Base-by-base conservation (phyloP, 2,797 vertebrate genomes). In the Danio choprae region DNA sequence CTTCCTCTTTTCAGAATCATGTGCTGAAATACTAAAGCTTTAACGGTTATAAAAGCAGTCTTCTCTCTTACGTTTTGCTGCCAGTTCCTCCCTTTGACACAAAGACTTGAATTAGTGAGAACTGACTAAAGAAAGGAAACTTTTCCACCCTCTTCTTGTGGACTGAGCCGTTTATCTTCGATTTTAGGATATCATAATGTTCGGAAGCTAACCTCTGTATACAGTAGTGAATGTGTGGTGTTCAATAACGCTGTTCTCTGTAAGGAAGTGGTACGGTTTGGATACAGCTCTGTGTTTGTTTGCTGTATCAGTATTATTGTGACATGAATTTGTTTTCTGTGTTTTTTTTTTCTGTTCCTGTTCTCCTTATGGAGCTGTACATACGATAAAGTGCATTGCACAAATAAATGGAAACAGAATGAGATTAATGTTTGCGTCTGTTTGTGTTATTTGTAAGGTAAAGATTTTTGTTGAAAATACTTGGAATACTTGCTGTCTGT, bases 271-370 rank as follows among this genome's bases (percentile, higher is more conserved):
- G 91, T 88, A 83, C 38, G 83, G 86, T 88, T 95, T 92, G 95
- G 93, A 95, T 93, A 91, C 93, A 94, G 93, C 85, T 94, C 89
- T 90, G 95, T 97, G 90, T 94, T 92, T 94, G 95, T 97, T 95
- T 94, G 95, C 94, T 95, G 95, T 96, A 95, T 93, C 95, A 91
- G 92, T 94, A 92, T 95, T 95, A 92, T 91, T 95, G 94, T 95
- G 93, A 87, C 95, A 95, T 96, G 93, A 91, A 93, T 91, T 90
- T 92, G 90, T 95, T 95, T 90, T 89, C 91, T 89, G 94, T 96
- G 95, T 93, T 90, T 84, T 85, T 59, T 78, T 92, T 93, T 90
- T 94, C 91, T 87, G 87, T 92, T 93, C 91, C 91, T 93, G 91
- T 89, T 77, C 71, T 71, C 71, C 91, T 88, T 91, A 94, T 93